phyloP scores from a whole-genome alignment of 2,113 vertebrate genomes.

The Hemichromis elongatus region DNA sequence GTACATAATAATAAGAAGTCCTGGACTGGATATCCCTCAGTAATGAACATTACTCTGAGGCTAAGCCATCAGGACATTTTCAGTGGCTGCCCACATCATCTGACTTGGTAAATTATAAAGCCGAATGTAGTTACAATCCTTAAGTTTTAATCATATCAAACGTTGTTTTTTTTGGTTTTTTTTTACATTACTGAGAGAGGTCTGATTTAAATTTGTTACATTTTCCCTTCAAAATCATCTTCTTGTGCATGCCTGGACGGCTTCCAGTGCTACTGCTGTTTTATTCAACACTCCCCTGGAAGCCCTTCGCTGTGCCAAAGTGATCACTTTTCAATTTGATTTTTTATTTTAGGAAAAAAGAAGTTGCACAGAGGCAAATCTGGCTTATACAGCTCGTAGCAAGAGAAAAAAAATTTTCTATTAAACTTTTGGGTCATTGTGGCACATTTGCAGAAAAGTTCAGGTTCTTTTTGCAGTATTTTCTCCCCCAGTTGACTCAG shows the following conservation, averaged over 20 bases:
- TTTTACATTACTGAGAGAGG: background rate
- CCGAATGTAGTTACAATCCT: background rate
- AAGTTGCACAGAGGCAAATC: background rate
- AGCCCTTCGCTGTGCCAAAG: background rate
- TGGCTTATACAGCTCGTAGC: background rate
- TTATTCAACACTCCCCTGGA: background rate
- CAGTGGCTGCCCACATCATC: background rate
- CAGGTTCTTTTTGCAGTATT: background rate
- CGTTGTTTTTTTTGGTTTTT: rapidly evolving
- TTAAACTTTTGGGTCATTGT: background rate
- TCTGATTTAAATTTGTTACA: background rate
- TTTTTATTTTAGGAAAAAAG: background rate
- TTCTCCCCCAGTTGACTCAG: background rate
- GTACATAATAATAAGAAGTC: background rate
- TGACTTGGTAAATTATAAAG: background rate
- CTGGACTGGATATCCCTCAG: background rate
- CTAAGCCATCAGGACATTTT: background rate
- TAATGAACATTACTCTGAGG: background rate
- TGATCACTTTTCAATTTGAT: background rate
- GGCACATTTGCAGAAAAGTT: background rate
- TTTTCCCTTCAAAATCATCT: background rate
- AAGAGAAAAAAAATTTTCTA: rapidly evolving
- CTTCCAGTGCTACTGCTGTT: background rate
- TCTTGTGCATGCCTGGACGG: background rate
- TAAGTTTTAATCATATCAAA: background rate